Evolutionary conservation across 2,113 vertebrate species (phyloP), one percentile per base, ranked within the genome.

Genomic region (Jacana jacana): DNA sequence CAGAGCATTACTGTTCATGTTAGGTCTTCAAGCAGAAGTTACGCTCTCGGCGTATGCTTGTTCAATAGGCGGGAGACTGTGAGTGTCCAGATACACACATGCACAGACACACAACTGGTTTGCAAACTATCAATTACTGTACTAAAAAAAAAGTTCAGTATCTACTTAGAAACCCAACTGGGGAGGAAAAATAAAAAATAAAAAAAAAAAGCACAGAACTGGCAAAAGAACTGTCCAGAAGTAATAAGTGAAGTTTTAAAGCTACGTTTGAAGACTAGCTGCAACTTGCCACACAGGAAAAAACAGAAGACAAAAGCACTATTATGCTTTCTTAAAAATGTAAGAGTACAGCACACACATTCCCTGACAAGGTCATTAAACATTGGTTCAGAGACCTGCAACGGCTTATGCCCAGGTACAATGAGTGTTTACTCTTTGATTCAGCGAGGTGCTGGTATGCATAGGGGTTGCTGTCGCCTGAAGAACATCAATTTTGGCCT

Each of bases 331-430:
- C 88, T 95, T 95, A 94, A 95, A 96, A 97, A 94, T 66, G 57
- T 81, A 48, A 72, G 65, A 71, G 64, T n/a, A 84, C 64, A 96
- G 82, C 87, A 46, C 75, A 95, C 63, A 94, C 91, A 76, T 91
- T 97, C 90, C 81, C 97, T 95, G 89, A 92, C 92, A 93, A 96
- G 95, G 96, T 97, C 95, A 95, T 94, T 97, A 95, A 96, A 73
- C 93, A 93, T 44, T 1, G 8, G 42, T 87, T 91, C 91, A 97
- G 78, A 82, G 92, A 95, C 88, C 92, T 86, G 88, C 70, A 52
- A 84, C 27, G 17, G 73, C 68, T 68, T 42, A 23, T 77, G 83
- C 84, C 88, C 3, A 0, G 66, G 71, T 72, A 93, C 89, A 96
- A 93, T 88, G 77, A 46, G 54, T 96, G 88, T 94, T 95, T 97